Evolutionary conservation across 2,888 invertebrate genomes (phyloP), one percentile per base, ranked within the genome.

Genomic region (Diarsia rubi): DNA sequence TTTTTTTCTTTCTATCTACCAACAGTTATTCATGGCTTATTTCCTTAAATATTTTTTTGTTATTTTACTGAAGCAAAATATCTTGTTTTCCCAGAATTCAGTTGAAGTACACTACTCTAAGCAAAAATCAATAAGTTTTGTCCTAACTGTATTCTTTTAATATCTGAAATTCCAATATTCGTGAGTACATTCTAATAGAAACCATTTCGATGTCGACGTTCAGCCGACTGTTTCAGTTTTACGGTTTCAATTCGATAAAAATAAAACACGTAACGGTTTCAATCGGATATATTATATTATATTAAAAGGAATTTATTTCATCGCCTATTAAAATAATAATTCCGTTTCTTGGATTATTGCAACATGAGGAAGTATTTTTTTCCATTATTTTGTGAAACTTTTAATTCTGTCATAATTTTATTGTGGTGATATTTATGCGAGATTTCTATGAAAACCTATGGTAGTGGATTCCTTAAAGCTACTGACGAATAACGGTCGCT

Each of bases 401-500:
- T 49, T 49, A 47, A 68, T 42, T 45, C 0, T 64, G 19, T 60
- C 8, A 11, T 24, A 1, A 47, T 60, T 54, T 19, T 9, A 44
- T n/a, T 27, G 12, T 52, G 11, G 44, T 60, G 60, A 73, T n/a
- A 44, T 45, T 52, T 27, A 49, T 57, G 60, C 69, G 78, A 75
- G 62, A 74, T 24, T 59, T 31, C 24, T 65, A 24, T 5, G n/a
- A 66, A 63, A 67, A 80, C 74, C 64, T 63, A 66, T 74, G 52
- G 87, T 87, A 84, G 65, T 60, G 83, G 65, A 3, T 42, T 16
- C 16, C 27, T 57, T 65, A 31, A 73, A 77, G 74, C 74, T 80
- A 73, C 77, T 78, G 77, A 80, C 81, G 83, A 69, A 83, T 88
- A 89, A 91, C 91, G 89, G 90, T 90, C 78, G 79, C 70, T 81